A percentile compares a stretch with the other conserved stretches of the same genome.
phyloP scores from a whole-genome alignment of 2,113 vertebrate species.

The Tachuris rubrigastra region DNA sequence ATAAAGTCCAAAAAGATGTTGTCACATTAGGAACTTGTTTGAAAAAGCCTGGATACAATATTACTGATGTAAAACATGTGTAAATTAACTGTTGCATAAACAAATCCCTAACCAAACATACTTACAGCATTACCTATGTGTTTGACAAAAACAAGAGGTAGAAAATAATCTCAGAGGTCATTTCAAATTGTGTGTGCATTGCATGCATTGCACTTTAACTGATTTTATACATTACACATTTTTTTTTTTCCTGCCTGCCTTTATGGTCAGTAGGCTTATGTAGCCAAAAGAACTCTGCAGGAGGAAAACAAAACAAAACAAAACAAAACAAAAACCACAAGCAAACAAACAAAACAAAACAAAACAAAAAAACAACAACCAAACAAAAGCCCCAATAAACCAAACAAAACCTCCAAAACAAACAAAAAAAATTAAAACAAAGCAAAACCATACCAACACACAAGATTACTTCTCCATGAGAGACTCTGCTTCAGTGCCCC shows the following conservation, averaged over 20 bases:
- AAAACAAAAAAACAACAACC: no score
- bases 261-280: neutral
- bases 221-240: neutral
- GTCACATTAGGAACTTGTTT: neutral
- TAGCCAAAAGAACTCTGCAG: neutral
- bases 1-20: neutral
- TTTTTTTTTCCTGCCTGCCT: neutral
- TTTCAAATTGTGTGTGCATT: neutral
- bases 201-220: neutral
- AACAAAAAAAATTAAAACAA: neutral
- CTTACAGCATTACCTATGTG: neutral
- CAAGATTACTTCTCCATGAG: neutral
- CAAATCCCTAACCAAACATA: neutral
- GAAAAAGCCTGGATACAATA: neutral
- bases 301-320: neutral
- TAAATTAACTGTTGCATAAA: neutral
- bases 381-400: no score
- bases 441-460: no score
- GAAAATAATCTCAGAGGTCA: neutral
- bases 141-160: neutral
- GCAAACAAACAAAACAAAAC: neutral
- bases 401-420: neutral
- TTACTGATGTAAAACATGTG: neutral
- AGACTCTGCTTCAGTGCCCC: neutral
- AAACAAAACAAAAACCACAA: neutral